Evolutionary conservation across 2,888 invertebrate species (phyloP).

Genomic region (Caenorhabditis sp.): DNA sequence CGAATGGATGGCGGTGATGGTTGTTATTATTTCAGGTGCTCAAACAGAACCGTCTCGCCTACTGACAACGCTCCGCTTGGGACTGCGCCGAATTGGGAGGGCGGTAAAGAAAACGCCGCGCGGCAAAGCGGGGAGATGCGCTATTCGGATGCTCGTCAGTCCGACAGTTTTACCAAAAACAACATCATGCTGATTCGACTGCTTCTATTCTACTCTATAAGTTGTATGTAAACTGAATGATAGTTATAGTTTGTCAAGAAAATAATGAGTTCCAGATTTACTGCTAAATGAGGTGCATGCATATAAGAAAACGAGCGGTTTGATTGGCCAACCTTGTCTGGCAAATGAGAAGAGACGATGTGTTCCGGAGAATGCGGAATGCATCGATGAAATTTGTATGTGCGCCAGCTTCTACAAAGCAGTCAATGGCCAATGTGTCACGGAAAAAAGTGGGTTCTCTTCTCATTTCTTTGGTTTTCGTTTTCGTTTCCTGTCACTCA

Average conservation of each 20-base stretch:
- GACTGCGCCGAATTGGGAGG: conserved; percentile 47
- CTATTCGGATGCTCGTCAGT: conserved; percentile 58
- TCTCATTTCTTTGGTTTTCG: no score
- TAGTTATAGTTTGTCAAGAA: no score
- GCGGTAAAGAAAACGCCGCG: conserved; percentile 54
- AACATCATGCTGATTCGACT: conserved; percentile 61
- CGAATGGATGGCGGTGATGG: conserved; percentile 39
- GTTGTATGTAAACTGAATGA: conserved; percentile 28
- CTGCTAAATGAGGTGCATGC: conserved; percentile 34
- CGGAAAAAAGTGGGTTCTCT: conserved; percentile 65
- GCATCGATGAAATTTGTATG: conserved; percentile 75
- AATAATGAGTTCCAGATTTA: no score
- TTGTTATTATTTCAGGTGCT: conserved; percentile 67
- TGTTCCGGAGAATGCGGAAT: conserved; percentile 70
- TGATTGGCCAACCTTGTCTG: conserved; percentile 70
- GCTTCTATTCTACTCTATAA: conserved; percentile 48
- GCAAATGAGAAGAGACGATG: conserved; percentile 65
- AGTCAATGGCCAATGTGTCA: conserved; percentile 67
- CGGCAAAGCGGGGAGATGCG: conserved; percentile 39
- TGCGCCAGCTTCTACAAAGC: conserved; percentile 73
- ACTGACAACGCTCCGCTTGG: conserved; percentile 44
- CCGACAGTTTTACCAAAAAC: conserved; percentile 54
- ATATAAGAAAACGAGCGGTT: conserved; percentile 37
- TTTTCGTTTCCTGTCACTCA: not conserved
- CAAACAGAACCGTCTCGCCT: conserved; percentile 63